A percentile compares a stretch with the other conserved stretches of the same genome.
These are phyloP conservation scores for Chaetoderma sp. DNA, from an alignment of 2,888 invertebrate species.

Conservation along the genomic window DNA sequence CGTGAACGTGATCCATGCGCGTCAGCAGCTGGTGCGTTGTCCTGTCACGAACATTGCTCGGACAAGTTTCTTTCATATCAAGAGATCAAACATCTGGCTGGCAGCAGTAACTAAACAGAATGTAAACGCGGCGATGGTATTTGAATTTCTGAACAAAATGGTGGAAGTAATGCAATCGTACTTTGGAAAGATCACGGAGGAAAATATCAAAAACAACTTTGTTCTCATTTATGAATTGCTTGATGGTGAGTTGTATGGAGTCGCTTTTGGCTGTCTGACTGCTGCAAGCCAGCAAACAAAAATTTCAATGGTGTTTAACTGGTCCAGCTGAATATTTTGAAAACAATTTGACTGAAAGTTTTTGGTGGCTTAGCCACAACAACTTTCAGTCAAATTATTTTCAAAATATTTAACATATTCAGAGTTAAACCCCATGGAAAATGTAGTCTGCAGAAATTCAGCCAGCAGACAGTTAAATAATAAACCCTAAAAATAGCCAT, in stretches of 20 bases:
- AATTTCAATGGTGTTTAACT: constrained; percentile 7
- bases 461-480: not conserved
- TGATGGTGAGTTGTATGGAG: constrained; percentile 87
- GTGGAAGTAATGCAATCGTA: constrained; percentile 96
- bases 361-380: no score
- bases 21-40: constrained; percentile 94
- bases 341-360: not conserved
- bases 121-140: constrained; percentile 99
- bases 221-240: constrained; percentile 98
- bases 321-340: no score
- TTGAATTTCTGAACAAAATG: constrained; percentile 97
- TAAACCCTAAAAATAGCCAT: not conserved
- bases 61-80: constrained; percentile 99
- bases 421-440: no score
- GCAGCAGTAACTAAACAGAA: constrained; percentile 99
- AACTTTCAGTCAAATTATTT: no score
- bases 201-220: constrained; percentile 99
- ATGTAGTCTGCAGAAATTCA: no score
- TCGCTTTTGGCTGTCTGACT: constrained; percentile 6
- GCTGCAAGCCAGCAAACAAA: no score
- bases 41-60: constrained; percentile 99
- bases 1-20: constrained; percentile 99
- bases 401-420: no score
- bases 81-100: constrained; percentile 98
- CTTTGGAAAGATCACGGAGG: constrained; percentile 99